Evolutionary conservation across 2,797 vertebrate genomes (phyloP).

Genomic region (Phrynocephalus vlangalii): DNA sequence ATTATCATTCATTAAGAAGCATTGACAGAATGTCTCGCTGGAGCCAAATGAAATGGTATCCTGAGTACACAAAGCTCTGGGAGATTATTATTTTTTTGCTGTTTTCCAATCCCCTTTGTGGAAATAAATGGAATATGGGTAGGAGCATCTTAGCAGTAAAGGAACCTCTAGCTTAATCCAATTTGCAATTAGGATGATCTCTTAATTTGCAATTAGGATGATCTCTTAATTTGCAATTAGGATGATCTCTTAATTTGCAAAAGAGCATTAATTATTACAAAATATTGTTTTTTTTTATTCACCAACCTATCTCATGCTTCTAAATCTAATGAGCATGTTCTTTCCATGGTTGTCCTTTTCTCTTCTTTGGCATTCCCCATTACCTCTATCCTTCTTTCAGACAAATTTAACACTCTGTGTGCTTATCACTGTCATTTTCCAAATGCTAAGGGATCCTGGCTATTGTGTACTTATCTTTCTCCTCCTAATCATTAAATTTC

Average conservation of each 20-base stretch:
- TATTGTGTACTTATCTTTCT: conserved; percentile 16
- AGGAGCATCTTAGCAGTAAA: conserved; percentile 10
- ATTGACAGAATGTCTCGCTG: background rate
- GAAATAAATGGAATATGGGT: background rate
- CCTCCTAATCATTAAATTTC: conserved; percentile 8
- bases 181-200: conserved; percentile 22
- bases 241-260: conserved; percentile 22
- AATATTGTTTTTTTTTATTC: conserved; percentile 32
- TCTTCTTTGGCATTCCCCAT: background rate
- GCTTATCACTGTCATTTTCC: conserved; percentile 8
- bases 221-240: conserved; percentile 28
- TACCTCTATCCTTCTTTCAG: conserved; percentile 21
- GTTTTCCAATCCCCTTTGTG: background rate
- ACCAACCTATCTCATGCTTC: background rate
- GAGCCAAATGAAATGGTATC: background rate
- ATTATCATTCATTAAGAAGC: background rate
- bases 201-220: conserved; percentile 33
- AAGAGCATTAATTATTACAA: conserved; percentile 19
- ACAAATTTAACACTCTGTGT: conserved; percentile 16
- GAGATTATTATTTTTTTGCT: background rate
- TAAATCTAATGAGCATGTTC: conserved; percentile 7
- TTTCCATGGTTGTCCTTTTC: conserved; percentile 6
- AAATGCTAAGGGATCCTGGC: background rate
- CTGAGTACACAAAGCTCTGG: background rate
- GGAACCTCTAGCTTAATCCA: conserved; percentile 12